phyloP scores from a whole-genome alignment of 2,113 vertebrate genomes.

The Xenotilapia caudafasciata region DNA sequence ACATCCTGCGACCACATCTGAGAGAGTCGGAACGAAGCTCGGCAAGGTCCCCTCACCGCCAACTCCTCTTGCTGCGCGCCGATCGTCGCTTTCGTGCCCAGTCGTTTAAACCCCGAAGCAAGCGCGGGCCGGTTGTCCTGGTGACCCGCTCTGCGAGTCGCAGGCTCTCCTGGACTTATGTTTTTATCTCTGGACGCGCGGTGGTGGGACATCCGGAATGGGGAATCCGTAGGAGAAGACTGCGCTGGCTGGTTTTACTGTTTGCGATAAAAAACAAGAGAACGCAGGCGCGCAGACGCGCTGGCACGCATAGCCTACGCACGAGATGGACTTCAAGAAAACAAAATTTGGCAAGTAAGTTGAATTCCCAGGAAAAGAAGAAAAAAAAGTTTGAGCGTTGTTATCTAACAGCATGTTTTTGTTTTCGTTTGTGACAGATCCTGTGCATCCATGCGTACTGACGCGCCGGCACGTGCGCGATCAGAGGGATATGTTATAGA shows the following conservation, averaged over 20 bases:
- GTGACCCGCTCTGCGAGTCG: background rate
- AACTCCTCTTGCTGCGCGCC: background rate
- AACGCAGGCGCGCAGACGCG: constrained; percentile 2
- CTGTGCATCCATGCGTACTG: constrained; percentile 32
- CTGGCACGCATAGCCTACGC: background rate
- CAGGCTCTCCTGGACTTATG: constrained; percentile 2
- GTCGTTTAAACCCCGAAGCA: background rate
- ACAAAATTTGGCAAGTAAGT: constrained; percentile 85
- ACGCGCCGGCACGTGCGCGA: background rate
- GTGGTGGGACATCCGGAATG: constrained; percentile 59
- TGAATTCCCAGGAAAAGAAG: background rate
- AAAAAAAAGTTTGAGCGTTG: background rate
- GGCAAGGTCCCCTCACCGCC: background rate
- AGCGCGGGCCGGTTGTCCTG: background rate
- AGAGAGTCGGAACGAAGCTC: constrained; percentile 14
- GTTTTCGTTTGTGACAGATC: background rate
- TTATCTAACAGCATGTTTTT: background rate
- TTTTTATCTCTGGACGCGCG: constrained; percentile 12
- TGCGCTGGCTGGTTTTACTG: background rate
- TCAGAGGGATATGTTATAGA: constrained; percentile 33
- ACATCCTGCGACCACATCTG: constrained; percentile 60
- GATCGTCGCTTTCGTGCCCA: background rate
- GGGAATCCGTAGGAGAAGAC: constrained; percentile 17
- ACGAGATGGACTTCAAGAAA: constrained; percentile 84
- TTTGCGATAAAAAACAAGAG: background rate